These are phyloP conservation scores for Parascotia fuliginaria DNA, from an alignment of 2,888 invertebrate genomes.

Conservation along the genomic window DNA sequence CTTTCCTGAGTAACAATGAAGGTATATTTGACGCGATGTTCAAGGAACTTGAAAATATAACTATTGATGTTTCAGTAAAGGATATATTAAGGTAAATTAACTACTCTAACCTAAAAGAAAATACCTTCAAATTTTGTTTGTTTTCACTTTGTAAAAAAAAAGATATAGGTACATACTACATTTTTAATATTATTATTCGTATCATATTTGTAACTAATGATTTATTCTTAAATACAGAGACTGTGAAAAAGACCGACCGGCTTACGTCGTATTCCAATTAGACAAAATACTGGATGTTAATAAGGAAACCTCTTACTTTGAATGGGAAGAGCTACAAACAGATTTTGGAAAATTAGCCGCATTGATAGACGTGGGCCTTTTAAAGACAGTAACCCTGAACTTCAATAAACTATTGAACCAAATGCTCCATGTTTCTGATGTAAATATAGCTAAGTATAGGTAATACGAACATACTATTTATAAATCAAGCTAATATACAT, in stretches of 20 bases:
- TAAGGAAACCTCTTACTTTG: slow-evolving; percentile 87
- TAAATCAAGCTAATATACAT: not conserved
- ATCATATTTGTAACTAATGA: no score
- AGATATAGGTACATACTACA: no score
- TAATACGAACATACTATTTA: slow-evolving; percentile 33
- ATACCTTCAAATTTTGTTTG: no score
- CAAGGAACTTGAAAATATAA: slow-evolving; percentile 81
- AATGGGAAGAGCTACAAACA: slow-evolving; percentile 86
- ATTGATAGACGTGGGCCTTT: slow-evolving; percentile 80
- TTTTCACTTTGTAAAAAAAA: no score
- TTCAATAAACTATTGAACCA: slow-evolving; percentile 86
- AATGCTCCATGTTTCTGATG: slow-evolving; percentile 84
- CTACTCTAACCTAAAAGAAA: no score
- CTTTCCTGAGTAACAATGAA: slow-evolving; percentile 80
- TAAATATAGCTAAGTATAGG: slow-evolving; percentile 87
- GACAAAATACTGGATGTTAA: slow-evolving; percentile 89
- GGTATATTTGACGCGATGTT: slow-evolving; percentile 84
- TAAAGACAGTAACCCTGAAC: slow-evolving; percentile 85
- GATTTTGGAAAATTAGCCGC: slow-evolving; percentile 83
- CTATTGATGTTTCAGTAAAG: slow-evolving; percentile 81
- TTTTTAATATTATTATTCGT: no score
- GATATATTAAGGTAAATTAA: slow-evolving; percentile 79
- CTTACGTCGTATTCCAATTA: slow-evolving; percentile 90
- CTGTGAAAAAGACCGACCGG: slow-evolving; percentile 89
- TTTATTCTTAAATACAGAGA: slow-evolving; percentile 76